These are phyloP conservation scores for Nothobranchius kuhntae DNA, from an alignment of 2,113 vertebrate genomes.

Conservation along the genomic window DNA sequence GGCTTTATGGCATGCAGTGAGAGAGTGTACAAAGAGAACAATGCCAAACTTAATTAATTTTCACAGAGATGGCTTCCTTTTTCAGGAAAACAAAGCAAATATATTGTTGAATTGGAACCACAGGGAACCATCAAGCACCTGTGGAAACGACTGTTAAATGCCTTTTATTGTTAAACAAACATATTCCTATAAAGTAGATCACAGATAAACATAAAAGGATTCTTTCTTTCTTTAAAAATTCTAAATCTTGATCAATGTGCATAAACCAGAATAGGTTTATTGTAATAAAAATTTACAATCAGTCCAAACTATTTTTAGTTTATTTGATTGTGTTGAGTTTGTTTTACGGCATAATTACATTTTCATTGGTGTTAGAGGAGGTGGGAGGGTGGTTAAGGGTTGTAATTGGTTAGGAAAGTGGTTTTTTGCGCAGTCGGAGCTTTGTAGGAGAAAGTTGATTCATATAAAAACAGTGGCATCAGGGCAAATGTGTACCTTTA, in stretches of 20 bases:
- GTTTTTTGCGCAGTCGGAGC: neutral
- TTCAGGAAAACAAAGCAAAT: slow-evolving; percentile 18
- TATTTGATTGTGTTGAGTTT: too few relatives aligned
- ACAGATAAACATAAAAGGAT: too few relatives aligned
- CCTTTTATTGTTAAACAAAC: too few relatives aligned
- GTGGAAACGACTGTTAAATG: too few relatives aligned
- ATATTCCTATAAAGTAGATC: too few relatives aligned
- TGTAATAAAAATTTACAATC: too few relatives aligned
- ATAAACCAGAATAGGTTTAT: too few relatives aligned
- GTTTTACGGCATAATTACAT: slow-evolving; percentile 24
- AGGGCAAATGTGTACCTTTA: too few relatives aligned
- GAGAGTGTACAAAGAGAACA: neutral
- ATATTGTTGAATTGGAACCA: neutral
- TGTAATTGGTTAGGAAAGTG: slow-evolving; percentile 24
- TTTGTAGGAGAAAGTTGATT: slow-evolving; percentile 25
- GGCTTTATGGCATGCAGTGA: slow-evolving; percentile 12
- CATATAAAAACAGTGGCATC: slow-evolving; percentile 7
- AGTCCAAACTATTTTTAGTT: too few relatives aligned
- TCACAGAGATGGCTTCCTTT: slow-evolving; percentile 46
- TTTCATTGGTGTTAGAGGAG: neutral
- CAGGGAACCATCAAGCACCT: neutral
- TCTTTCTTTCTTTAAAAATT: too few relatives aligned
- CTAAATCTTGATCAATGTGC: too few relatives aligned
- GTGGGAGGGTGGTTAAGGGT: neutral
- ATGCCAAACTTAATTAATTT: slow-evolving; percentile 51